Evolutionary conservation across 37 sponge, comb jelly and placozoan genomes (phyloP), one percentile per base, ranked within the genome.

Genomic region (Beroe ovata): DNA sequence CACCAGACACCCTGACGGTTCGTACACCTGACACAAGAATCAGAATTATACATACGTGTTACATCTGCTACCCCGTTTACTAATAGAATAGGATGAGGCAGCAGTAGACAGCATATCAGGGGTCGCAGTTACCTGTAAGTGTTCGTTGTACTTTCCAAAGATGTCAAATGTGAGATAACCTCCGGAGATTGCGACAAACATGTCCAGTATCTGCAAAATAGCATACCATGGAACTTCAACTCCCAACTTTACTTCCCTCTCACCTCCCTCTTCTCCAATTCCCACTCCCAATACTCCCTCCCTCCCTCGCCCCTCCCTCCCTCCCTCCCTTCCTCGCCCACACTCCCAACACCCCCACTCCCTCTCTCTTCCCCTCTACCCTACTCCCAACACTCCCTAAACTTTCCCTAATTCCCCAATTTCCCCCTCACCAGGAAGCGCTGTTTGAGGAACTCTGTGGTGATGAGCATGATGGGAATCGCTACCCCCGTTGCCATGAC

Each of bases 401-500:
- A n/a, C n/a, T n/a, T n/a, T n/a, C n/a, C n/a, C n/a, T n/a, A n/a
- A n/a, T n/a, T n/a, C n/a, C n/a, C n/a, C n/a, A n/a, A n/a, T n/a
- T n/a, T n/a, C n/a, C n/a, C n/a, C 54, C 84, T 36, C 8, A 77
- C 84, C 84, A 77, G n/a, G 28, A 40, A 77, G 0, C 84, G 41
- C 21, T 77, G 28, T 35, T 77, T 77, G 54, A 77, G 84, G 54
- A 77, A 77, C 42, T 77, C 84, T 4, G 84, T 25, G 28, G 84
- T 77, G 84, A 77, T 77, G n/a, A 77, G 84, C 84, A 77, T 77
- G 84, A 77, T 77, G 41, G 84, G 84, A 77, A 77, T 36, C 2
- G 84, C 42, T 8, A 77, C 84, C 84, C 26, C 8, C 14, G 84
- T 77, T 22, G 84, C 84, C 42, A 77, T 19, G 22, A 42, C 84